Conservation (phyloP, 1,140 invertebrate genomes). For the Trachelipus rathkii region DNA sequence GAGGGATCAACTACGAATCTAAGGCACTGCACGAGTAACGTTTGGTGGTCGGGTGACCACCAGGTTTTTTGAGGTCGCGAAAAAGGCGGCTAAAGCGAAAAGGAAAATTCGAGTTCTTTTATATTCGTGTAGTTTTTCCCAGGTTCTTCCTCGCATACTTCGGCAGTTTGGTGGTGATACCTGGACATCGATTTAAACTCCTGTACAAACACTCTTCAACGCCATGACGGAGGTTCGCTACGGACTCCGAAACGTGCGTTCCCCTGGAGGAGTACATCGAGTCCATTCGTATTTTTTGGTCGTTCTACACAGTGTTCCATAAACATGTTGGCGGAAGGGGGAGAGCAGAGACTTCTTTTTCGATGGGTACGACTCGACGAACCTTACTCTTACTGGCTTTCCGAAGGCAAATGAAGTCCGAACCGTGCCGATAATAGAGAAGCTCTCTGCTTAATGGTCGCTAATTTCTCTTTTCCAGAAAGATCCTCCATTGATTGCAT, state of each 20-base stretch:
- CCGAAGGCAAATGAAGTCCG: not conserved
- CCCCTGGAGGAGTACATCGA: too few relatives aligned
- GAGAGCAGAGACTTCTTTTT: too few relatives aligned
- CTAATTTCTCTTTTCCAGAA: not conserved
- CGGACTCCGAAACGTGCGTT: not conserved
- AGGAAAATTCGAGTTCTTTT: not conserved
- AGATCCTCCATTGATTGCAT: not conserved
- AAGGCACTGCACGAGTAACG: slow-evolving; percentile 1
- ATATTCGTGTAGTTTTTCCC: not conserved
- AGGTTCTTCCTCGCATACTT: not conserved
- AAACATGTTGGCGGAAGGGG: too few relatives aligned
- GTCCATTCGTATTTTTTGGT: too few relatives aligned
- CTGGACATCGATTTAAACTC: not conserved
- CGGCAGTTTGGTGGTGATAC: not conserved
- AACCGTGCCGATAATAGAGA: not conserved
- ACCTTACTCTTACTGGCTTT: too few relatives aligned
- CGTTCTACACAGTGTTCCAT: too few relatives aligned
- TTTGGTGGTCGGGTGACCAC: not conserved
- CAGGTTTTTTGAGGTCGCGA: not conserved
- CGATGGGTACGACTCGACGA: too few relatives aligned
- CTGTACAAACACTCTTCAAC: not conserved
- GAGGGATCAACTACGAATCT: not conserved
- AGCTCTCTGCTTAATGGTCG: not conserved
- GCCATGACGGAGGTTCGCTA: not conserved
- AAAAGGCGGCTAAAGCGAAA: not conserved